Percentiles rank a stretch among this genome's conserved stretches.
Conservation (phyloP, 64 coral and sea anemone species). For the Pocillopora damicornis region DNA sequence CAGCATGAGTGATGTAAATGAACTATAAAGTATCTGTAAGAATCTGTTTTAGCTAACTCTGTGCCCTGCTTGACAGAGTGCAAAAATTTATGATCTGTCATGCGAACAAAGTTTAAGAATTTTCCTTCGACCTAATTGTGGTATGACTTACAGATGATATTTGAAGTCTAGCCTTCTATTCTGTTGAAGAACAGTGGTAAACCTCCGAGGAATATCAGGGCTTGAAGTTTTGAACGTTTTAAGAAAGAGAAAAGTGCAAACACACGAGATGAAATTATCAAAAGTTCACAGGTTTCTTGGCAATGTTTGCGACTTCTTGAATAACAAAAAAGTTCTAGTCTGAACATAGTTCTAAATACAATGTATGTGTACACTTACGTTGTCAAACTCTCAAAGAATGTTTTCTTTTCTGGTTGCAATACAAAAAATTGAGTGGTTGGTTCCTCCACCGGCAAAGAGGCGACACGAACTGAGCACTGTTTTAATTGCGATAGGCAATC, state of each 20-base stretch:
- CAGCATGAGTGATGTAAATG: too few species aligned
- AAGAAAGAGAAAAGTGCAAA: background rate
- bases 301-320: background rate
- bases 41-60: background rate
- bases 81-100: background rate
- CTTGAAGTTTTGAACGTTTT: background rate
- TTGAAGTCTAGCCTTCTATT: too few species aligned
- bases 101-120: too few species aligned
- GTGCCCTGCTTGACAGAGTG: background rate
- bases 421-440: background rate
- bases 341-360: background rate
- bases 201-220: too few species aligned
- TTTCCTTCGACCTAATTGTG: too few species aligned
- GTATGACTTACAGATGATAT: too few species aligned
- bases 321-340: background rate
- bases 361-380: background rate
- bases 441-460: background rate
- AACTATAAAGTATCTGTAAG: background rate
- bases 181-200: too few species aligned
- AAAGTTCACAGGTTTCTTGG: background rate
- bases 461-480: background rate
- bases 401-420: background rate
- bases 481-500: background rate
- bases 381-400: background rate
- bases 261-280: background rate